Evolutionary conservation across 2,113 vertebrate species (phyloP).

Genomic region (Passerina amoena): DNA sequence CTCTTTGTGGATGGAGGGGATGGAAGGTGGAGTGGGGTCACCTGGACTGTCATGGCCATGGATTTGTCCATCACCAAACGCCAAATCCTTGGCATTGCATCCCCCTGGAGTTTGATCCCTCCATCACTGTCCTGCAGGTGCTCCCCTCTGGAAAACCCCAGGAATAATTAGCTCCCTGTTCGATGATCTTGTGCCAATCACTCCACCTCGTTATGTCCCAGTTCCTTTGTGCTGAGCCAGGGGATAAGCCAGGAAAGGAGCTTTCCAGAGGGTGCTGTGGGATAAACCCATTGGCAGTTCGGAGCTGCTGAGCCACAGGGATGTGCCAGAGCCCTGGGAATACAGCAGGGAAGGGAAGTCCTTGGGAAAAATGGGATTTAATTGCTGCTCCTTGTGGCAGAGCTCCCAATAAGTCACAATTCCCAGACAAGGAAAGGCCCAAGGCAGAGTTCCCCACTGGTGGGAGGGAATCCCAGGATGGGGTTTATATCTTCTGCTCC

Average conservation of each 20-base stretch:
- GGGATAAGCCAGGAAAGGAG: not conserved
- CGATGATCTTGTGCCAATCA: not conserved
- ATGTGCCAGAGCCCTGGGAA: not conserved
- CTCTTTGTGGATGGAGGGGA: rapidly evolving
- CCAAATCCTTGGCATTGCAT: not conserved
- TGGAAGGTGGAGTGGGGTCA: not conserved
- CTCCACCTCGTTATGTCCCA: not conserved
- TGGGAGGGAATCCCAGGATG: not conserved
- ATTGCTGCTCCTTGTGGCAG: not conserved
- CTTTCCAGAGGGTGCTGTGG: not conserved
- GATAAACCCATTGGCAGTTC: not conserved
- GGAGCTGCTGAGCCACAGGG: not conserved
- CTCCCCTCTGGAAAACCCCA: not conserved
- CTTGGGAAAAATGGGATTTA: not conserved
- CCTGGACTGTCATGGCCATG: rapidly evolving
- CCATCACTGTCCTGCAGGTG: not conserved
- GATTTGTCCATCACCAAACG: not conserved
- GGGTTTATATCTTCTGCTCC: not conserved
- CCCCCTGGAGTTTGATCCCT: not conserved
- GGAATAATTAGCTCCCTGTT: not conserved
- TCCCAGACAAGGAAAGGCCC: not conserved
- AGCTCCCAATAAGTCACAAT: not conserved
- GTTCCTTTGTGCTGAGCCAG: not conserved
- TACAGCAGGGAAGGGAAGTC: not conserved
- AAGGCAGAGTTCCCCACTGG: not conserved